Evolutionary conservation across 1,140 invertebrate species (phyloP).

Genomic region (Stegodyphus dumicola): DNA sequence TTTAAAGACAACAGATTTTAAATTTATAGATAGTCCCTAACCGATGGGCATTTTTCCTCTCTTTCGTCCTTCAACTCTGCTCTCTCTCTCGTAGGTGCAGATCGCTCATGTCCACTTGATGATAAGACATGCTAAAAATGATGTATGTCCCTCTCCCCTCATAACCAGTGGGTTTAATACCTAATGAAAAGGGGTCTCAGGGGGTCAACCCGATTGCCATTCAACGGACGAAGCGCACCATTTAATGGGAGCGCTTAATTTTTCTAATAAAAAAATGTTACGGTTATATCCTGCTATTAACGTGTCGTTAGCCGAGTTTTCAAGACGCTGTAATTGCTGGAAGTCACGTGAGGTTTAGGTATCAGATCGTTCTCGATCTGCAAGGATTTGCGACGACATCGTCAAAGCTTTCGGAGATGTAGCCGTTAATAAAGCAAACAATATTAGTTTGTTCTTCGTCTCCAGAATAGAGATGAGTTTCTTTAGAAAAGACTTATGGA

Average conservation of each 20-base stretch:
- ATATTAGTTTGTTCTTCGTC: too few species aligned
- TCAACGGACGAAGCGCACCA: neutral
- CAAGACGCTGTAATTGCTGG: neutral
- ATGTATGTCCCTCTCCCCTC: conserved; percentile 5
- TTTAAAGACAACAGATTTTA: too few species aligned
- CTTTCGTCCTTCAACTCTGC: neutral
- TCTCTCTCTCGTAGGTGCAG: neutral
- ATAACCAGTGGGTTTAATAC: conserved; percentile 13
- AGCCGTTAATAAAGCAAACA: too few species aligned
- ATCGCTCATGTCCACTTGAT: neutral
- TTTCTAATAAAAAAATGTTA: conserved; percentile 27
- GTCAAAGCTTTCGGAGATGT: too few species aligned
- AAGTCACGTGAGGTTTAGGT: neutral
- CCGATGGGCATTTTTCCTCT: neutral
- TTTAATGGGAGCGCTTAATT: conserved; percentile 18
- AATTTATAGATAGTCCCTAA: neutral
- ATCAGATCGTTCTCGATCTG: too few species aligned
- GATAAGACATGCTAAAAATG: conserved; percentile 27
- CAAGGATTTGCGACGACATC: too few species aligned
- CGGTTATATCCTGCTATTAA: conserved; percentile 29
- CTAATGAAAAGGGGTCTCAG: conserved; percentile 32
- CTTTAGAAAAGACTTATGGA: too few species aligned
- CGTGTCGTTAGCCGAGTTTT: conserved; percentile 14
- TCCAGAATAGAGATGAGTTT: too few species aligned
- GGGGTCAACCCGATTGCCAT: conserved; percentile 3